Conservation (phyloP, 2,888 invertebrate genomes). For the Drosophila subquinaria region DNA sequence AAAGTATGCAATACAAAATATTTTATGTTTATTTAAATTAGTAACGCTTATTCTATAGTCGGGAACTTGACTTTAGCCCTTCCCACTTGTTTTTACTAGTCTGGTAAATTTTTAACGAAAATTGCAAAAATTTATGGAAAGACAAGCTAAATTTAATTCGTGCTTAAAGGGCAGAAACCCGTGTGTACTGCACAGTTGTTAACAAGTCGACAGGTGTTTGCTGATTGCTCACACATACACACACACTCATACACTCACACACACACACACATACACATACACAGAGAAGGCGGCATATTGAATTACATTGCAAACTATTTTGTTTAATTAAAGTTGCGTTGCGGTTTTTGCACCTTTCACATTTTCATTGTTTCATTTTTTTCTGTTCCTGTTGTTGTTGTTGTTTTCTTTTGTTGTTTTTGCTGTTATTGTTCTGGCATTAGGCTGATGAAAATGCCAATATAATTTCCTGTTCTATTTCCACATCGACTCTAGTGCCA, state of each 20-base stretch:
- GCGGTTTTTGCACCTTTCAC: conserved; percentile 59
- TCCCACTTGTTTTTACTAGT: no score
- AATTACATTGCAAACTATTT: conserved; percentile 71
- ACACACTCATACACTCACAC: conserved; percentile 18
- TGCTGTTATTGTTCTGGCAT: conserved; percentile 38
- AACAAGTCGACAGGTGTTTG: conserved; percentile 64
- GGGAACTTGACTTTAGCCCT: no score
- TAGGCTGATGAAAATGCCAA: conserved; percentile 51
- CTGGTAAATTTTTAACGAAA: no score
- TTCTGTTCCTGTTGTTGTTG: neutral
- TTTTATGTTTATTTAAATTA: no score
- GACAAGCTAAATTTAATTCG: neutral
- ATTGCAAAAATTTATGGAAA: no score
- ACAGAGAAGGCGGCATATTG: conserved; percentile 40
- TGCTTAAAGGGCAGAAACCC: conserved; percentile 17
- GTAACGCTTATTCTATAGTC: no score
- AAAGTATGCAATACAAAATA: no score
- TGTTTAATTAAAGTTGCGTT: conserved; percentile 70
- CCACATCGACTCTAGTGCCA: conserved; percentile 9
- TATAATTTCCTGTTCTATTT: conserved; percentile 39
- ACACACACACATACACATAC: conserved; percentile 4
- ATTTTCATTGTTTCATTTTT: conserved; percentile 28
- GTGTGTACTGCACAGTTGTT: conserved; percentile 20
- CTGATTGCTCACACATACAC: conserved; percentile 30
- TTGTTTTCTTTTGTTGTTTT: conserved; percentile 16